Conservation (phyloP, 2,797 vertebrate species). For the Netta rufina region DNA sequence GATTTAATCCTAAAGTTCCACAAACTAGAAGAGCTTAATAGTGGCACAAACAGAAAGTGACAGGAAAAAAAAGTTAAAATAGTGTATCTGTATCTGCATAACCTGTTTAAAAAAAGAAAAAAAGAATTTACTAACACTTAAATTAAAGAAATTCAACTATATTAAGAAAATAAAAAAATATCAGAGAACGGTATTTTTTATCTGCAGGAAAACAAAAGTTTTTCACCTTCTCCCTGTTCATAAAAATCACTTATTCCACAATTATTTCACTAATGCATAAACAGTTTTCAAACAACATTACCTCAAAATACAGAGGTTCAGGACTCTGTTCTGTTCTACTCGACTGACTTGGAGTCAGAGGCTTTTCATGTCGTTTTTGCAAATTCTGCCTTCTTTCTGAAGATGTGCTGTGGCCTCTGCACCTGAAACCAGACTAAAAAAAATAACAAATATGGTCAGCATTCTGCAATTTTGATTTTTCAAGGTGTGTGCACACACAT, state of each 20-base stretch:
- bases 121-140: too few species aligned
- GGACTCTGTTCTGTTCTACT: conserved; percentile 82
- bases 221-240: not conserved
- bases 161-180: not conserved
- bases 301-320: conserved; percentile 94
- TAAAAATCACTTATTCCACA: not conserved
- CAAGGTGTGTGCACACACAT: accelerated
- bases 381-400: conserved; percentile 83
- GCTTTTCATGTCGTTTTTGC: conserved; percentile 82
- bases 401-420: conserved; percentile 82
- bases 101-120: not conserved
- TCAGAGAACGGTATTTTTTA: not conserved
- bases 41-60: not conserved
- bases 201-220: not conserved
- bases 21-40: not conserved
- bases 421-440: conserved; percentile 83
- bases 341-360: conserved; percentile 59
- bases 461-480: not conserved
- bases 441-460: not conserved
- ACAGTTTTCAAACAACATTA: conserved; percentile 63
- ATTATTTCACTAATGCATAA: not conserved
- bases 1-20: not conserved
- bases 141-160: not conserved
- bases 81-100: not conserved
- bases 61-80: not conserved